Conservation (phyloP, 2,113 vertebrate genomes). For the Seriola quinqueradiata region DNA sequence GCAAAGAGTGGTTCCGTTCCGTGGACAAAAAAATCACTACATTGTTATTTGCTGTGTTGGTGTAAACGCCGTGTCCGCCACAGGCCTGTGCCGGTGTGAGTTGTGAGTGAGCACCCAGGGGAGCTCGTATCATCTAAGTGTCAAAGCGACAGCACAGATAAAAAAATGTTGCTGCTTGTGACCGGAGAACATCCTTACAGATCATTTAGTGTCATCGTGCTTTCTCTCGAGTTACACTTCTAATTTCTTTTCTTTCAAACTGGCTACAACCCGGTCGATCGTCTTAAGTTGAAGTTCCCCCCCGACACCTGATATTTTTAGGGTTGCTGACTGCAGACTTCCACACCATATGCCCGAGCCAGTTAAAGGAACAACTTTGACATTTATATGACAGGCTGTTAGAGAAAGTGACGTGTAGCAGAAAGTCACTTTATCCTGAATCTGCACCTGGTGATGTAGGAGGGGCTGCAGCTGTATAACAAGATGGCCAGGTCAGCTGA, state of each 20-base stretch:
- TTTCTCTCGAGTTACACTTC: neutral
- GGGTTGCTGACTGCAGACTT: neutral
- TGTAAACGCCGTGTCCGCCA: neutral
- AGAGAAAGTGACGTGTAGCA: neutral
- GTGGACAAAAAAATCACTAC: neutral
- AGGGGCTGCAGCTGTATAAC: neutral
- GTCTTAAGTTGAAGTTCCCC: neutral
- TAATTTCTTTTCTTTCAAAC: neutral
- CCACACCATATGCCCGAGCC: neutral
- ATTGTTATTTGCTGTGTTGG: neutral
- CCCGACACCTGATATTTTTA: slow-evolving; percentile 38
- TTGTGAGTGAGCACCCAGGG: too few species aligned
- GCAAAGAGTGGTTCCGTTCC: neutral
- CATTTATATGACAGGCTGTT: neutral
- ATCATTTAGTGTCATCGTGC: neutral
- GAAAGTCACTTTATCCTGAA: neutral
- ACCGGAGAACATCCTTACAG: too few species aligned
- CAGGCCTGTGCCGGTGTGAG: neutral
- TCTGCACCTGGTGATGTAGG: neutral
- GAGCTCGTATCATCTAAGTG: neutral
- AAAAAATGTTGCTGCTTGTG: too few species aligned
- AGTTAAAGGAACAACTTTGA: slow-evolving; percentile 16
- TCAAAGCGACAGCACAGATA: too few species aligned
- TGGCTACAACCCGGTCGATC: accelerated
- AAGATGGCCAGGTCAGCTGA: neutral